Percentiles rank a stretch among this genome's conserved stretches.
These are phyloP conservation scores for Aurelia coerulea DNA, from an alignment of 30 jellyfish, hydroid and myxozoan species.

Conservation along the genomic window DNA sequence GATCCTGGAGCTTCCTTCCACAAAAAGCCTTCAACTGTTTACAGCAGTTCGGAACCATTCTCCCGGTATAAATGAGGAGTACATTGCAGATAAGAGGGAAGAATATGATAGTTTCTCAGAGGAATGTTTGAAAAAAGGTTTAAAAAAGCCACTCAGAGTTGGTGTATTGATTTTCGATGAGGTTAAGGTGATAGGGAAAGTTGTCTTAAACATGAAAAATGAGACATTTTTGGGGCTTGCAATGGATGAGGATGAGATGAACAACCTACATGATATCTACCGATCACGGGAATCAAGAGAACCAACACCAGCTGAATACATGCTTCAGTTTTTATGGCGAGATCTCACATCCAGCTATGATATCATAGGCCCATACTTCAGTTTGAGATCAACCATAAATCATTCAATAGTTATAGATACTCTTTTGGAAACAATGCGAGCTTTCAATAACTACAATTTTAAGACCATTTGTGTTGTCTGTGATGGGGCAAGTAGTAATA, in stretches of 20 bases:
- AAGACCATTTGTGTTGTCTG: no score
- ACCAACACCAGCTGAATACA: conserved; percentile 15
- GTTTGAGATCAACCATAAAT: no score
- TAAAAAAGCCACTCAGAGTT: conserved; percentile 30
- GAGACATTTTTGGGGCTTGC: conserved; percentile 38
- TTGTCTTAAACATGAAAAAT: conserved; percentile 32
- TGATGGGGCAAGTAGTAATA: conserved; percentile 41
- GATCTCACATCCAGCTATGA: conserved; percentile 57
- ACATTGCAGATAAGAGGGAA: conserved; percentile 25
- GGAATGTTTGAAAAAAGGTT: conserved; percentile 19
- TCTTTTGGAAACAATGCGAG: no score
- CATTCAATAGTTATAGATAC: no score
- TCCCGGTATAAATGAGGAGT: conserved; percentile 40
- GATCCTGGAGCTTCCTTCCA: conserved; percentile 32
- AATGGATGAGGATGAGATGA: conserved; percentile 35
- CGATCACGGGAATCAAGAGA: conserved; percentile 16
- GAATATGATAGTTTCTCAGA: conserved; percentile 19
- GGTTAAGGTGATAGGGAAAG: conserved; percentile 38
- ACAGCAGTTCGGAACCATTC: conserved; percentile 38
- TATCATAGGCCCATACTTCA: no score
- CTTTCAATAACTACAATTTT: no score
- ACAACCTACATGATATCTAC: conserved; percentile 32
- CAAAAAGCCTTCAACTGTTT: conserved; percentile 29
- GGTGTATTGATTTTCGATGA: conserved; percentile 37
- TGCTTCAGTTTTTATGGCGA: conserved; percentile 22